Conservation (phyloP, 2,113 vertebrate species). For the Mystacornis crossleyi region DNA sequence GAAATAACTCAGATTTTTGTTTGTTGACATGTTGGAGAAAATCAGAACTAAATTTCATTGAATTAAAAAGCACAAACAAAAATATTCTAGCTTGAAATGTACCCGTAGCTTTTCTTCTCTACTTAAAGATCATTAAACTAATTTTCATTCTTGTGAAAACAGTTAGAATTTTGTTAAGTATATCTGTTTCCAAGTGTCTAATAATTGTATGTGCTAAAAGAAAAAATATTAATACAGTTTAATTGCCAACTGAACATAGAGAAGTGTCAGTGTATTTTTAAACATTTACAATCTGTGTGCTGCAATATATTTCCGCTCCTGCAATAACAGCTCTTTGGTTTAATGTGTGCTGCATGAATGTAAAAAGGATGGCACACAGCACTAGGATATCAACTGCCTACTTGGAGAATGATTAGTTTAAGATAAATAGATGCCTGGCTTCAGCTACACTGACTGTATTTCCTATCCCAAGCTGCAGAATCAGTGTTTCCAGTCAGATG, state of each 20-base stretch:
- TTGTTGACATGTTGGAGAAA: background rate
- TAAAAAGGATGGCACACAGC: slow-evolving; percentile 57
- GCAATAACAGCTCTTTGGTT: slow-evolving; percentile 9
- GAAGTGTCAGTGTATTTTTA: background rate
- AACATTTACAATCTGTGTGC: background rate
- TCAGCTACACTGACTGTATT: slow-evolving; percentile 54
- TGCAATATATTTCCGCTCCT: background rate
- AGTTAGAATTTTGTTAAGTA: background rate
- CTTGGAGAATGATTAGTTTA: slow-evolving; percentile 71
- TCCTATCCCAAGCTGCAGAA: slow-evolving; percentile 40
- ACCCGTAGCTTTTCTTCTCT: background rate
- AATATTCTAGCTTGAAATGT: background rate
- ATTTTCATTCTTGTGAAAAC: background rate
- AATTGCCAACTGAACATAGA: background rate
- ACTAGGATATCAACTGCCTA: slow-evolving; percentile 59
- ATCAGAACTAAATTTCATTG: background rate
- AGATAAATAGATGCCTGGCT: slow-evolving; percentile 70
- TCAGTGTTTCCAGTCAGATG: slow-evolving; percentile 26
- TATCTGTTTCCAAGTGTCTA: background rate
- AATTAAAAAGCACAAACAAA: background rate
- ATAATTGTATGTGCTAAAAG: background rate
- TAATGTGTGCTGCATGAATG: slow-evolving; percentile 54
- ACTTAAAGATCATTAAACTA: background rate
- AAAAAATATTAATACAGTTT: background rate
- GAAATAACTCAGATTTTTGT: background rate